phyloP scores from a whole-genome alignment of 2,888 invertebrate genomes.

The Aromia moschata region DNA sequence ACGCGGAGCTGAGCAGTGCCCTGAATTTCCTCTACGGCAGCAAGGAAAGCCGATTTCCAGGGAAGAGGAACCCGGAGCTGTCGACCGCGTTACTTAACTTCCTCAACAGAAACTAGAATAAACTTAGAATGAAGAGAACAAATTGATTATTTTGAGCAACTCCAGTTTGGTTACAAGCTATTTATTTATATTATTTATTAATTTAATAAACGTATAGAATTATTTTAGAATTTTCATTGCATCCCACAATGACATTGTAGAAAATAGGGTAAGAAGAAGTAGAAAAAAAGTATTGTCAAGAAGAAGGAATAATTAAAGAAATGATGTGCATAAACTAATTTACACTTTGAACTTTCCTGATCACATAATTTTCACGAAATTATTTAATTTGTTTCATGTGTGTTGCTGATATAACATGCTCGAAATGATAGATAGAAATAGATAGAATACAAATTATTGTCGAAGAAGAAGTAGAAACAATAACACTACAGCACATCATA shows the following conservation, averaged over 20 bases:
- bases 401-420: not conserved
- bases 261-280: too few species aligned
- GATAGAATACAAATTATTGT: not conserved
- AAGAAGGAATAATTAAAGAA: too few species aligned
- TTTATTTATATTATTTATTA: not conserved
- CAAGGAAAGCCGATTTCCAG: slow-evolving; percentile 21
- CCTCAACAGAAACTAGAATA: slow-evolving; percentile 15
- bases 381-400: not conserved
- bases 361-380: too few species aligned
- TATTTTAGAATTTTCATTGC: too few species aligned
- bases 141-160: not conserved
- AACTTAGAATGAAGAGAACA: too few species aligned
- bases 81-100: slow-evolving; percentile 33
- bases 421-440: not conserved
- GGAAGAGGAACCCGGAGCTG: slow-evolving; percentile 35
- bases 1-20: slow-evolving; percentile 36
- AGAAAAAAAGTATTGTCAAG: too few species aligned
- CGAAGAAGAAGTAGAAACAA: too few species aligned
- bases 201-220: too few species aligned
- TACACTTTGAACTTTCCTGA: too few species aligned
- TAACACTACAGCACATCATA: too few species aligned
- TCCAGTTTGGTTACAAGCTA: not conserved
- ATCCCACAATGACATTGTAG: too few species aligned
- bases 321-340: too few species aligned
- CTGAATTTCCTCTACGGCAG: slow-evolving; percentile 31